A percentile compares a stretch with the other conserved stretches of the same genome.
Conservation (phyloP, 2,797 vertebrate species). For the Perodicticus potto region DNA sequence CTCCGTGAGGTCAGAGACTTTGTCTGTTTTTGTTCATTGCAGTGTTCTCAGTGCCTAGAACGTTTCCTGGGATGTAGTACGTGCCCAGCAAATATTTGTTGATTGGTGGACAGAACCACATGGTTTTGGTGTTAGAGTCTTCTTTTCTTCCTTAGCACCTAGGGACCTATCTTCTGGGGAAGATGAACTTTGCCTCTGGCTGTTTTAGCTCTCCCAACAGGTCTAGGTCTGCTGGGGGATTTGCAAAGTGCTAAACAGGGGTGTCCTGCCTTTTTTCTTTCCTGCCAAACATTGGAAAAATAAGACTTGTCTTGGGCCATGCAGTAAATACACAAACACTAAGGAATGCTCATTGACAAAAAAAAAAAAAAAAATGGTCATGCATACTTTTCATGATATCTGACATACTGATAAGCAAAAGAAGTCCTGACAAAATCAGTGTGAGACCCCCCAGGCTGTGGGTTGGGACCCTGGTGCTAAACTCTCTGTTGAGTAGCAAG, state of each 20-base stretch:
- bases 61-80: neutral
- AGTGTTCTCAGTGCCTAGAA: neutral
- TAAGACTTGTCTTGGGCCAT: too few relatives aligned
- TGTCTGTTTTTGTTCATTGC: neutral
- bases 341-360: too few relatives aligned
- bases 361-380: too few relatives aligned
- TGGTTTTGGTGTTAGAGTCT: neutral
- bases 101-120: neutral
- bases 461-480: neutral
- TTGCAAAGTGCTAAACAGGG: neutral
- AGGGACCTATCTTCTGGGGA: neutral
- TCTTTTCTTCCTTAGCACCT: neutral
- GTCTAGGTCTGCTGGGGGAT: slow-evolving; percentile 4
- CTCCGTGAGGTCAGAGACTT: neutral
- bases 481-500: neutral
- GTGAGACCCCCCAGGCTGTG: too few relatives aligned
- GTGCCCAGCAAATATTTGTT: neutral
- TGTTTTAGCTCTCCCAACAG: neutral
- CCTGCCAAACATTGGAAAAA: too few relatives aligned
- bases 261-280: too few relatives aligned
- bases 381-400: too few relatives aligned
- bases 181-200: neutral
- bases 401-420: too few relatives aligned
- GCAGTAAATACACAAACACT: too few relatives aligned
- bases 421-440: too few relatives aligned